Conservation (phyloP, 2,797 vertebrate species). For the Periophthalmus magnuspinnatus region DNA sequence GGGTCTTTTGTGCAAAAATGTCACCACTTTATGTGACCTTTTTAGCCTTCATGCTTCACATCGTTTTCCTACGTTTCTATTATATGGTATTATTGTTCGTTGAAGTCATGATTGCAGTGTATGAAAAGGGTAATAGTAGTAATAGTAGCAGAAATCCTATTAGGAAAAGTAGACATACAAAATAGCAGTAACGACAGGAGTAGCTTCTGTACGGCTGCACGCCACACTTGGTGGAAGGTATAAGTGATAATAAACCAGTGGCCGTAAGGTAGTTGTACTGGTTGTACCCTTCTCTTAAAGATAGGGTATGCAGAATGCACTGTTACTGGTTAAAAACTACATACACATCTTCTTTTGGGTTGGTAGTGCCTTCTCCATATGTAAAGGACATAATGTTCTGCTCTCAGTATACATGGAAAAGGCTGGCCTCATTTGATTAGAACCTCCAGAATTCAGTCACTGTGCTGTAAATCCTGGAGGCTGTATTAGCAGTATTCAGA, state of each 20-base stretch:
- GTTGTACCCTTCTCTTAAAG: background rate
- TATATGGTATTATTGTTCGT: background rate
- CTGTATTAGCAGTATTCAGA: background rate
- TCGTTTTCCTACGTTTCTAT: background rate
- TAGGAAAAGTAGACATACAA: background rate
- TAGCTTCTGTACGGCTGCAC: background rate
- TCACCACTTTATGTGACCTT: conserved; percentile 30
- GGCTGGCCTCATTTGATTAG: background rate
- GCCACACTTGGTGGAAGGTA: too few relatives aligned
- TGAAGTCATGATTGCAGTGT: background rate
- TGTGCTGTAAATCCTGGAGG: background rate
- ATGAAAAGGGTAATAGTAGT: background rate
- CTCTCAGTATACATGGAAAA: background rate
- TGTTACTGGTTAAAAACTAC: too few relatives aligned
- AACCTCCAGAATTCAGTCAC: background rate
- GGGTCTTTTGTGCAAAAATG: conserved; percentile 32
- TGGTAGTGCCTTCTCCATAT: background rate
- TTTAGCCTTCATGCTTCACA: conserved; percentile 22
- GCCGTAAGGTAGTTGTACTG: background rate
- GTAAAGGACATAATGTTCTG: background rate
- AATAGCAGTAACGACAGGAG: background rate
- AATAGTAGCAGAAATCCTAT: background rate
- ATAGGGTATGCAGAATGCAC: too few relatives aligned
- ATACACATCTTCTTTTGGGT: too few relatives aligned
- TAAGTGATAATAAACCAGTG: background rate